Conservation (phyloP, 2,797 vertebrate species). For the Todus mexicanus region DNA sequence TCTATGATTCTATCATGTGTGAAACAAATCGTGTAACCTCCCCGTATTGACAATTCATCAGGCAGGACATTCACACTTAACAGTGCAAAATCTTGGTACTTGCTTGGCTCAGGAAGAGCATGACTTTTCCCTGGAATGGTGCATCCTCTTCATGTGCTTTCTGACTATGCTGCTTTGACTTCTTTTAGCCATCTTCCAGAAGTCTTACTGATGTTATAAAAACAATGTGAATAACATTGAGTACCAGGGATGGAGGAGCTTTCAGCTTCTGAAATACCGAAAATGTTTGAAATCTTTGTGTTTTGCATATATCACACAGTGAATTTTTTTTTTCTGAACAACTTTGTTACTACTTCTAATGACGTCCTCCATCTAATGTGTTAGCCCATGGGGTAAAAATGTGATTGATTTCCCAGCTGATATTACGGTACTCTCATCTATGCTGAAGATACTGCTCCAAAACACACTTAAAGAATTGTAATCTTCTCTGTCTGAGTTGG, state of each 20-base stretch:
- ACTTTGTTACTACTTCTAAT: neutral
- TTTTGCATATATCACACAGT: neutral
- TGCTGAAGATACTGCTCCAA: neutral
- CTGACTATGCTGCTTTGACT: neutral
- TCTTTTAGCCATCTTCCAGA: neutral
- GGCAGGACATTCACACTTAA: neutral
- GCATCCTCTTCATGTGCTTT: neutral
- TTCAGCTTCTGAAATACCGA: neutral
- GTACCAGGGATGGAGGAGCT: neutral
- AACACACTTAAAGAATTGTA: conserved; percentile 40
- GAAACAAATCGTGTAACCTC: neutral
- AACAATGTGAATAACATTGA: neutral
- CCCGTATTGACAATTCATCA: neutral
- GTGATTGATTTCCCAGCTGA: neutral
- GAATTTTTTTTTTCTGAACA: neutral
- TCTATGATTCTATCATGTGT: too few species aligned
- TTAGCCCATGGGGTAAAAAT: neutral
- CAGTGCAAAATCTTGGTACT: neutral
- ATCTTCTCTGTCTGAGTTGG: neutral
- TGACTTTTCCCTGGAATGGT: neutral
- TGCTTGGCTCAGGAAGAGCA: neutral
- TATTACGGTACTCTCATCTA: neutral
- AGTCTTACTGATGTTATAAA: neutral
- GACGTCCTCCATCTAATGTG: neutral
- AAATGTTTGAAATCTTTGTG: neutral